Evolutionary conservation across 2,888 invertebrate genomes (phyloP), one percentile per base, ranked within the genome.

Genomic region (Caenorhabditis imperialis): DNA sequence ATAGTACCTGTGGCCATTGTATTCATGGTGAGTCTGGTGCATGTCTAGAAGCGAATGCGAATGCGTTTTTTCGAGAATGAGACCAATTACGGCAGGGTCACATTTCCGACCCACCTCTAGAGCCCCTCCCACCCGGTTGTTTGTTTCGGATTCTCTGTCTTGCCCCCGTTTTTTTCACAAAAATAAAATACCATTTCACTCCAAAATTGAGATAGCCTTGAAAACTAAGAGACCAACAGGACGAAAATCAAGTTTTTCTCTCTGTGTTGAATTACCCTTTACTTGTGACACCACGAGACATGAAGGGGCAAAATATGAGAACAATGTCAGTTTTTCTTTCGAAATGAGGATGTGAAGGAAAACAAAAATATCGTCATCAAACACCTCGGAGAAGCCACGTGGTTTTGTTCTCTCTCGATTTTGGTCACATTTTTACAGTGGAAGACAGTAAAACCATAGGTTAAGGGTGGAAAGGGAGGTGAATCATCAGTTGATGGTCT

Each of bases 221-320:
- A 38, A 45, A 54, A 70, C 37, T 44, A 47, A 42, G 67, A 67
- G 67, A 33, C 5, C 22, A 3, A 47, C 23, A 23, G 25, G 27
- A 33, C 37, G 42, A 10, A 51, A 67, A 67, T 67, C 67, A 57
- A 67, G 67, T 67, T 65, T 67, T 67, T 45, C 30, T 30, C 30
- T 35, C 14, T 16, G 35, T 67, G 57, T 67, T 67, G 67, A 67
- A 67, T 67, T 67, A 67, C 67, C 67, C 67, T 67, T 67, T 67
- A 67, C 57, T 67, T 67, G 67, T 67, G 67, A 67, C 67, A 44
- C 57, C n/a, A 57, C 12, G 44, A 45, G 45, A 45, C 57, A 45
- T 18, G 44, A 3, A 18, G 38, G 2, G 4, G 23, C 8, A 3
- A 14, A 12, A 2, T 8, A 18, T 23, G 50, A 45, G 38, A 57